phyloP scores from a whole-genome alignment of 2,797 vertebrate genomes.

The Galago senegalensis region DNA sequence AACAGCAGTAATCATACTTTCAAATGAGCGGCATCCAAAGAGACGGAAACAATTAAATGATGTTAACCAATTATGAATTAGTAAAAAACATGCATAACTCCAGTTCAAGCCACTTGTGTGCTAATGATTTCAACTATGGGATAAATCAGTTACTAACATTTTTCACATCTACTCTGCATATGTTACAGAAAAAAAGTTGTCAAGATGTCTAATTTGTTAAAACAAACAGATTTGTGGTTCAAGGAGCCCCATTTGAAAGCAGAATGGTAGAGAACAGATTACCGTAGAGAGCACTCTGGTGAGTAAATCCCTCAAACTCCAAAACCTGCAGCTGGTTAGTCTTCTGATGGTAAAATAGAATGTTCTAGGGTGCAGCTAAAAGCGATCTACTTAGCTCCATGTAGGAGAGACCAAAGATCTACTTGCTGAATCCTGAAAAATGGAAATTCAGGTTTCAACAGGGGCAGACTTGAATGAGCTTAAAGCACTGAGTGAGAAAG shows the following conservation, averaged over 20 bases:
- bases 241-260: constrained; percentile 65
- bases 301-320: constrained; percentile 36
- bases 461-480: constrained; percentile 8
- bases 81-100: constrained; percentile 64
- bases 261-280: not conserved
- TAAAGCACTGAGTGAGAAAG: constrained; percentile 20
- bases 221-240: constrained; percentile 71
- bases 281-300: constrained; percentile 17
- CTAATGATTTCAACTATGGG: constrained; percentile 67
- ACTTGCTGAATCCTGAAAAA: constrained; percentile 65
- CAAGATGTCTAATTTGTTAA: constrained; percentile 77
- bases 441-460: constrained; percentile 60
- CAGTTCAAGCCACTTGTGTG: constrained; percentile 64
- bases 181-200: constrained; percentile 73
- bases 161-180: constrained; percentile 72
- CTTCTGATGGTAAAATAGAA: constrained; percentile 49
- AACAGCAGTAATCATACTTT: constrained; percentile 79
- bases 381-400: constrained; percentile 44
- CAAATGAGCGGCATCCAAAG: constrained; percentile 73
- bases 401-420: constrained; percentile 67
- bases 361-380: constrained; percentile 53
- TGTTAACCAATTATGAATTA: constrained; percentile 73
- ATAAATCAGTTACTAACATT: constrained; percentile 75
- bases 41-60: constrained; percentile 69
- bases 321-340: constrained; percentile 54